phyloP scores from a whole-genome alignment of 1,140 invertebrate genomes.

The Bradysia coprophila region DNA sequence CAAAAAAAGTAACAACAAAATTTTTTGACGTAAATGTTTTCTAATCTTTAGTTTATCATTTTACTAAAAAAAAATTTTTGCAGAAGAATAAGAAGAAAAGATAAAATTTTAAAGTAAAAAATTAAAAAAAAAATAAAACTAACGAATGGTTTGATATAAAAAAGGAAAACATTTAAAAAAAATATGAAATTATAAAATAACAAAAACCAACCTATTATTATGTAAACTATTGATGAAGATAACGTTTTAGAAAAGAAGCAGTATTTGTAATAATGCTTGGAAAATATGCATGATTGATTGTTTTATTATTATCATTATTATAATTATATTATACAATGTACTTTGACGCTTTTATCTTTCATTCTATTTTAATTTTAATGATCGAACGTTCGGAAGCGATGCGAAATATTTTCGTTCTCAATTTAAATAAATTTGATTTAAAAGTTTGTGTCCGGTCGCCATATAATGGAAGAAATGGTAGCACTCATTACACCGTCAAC shows the following conservation, averaged over 20 bases:
- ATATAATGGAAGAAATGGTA: too few species aligned
- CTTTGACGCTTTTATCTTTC: constrained; percentile 2
- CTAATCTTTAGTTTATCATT: too few species aligned
- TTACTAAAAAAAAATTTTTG: not conserved
- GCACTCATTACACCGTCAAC: too few species aligned
- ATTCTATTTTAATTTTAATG: constrained; percentile 1
- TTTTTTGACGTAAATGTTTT: too few species aligned
- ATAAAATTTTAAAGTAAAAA: not conserved
- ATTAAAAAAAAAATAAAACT: not conserved
- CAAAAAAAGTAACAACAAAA: too few species aligned
- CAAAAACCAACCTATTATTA: not conserved
- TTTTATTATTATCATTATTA: not conserved
- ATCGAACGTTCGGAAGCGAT: too few species aligned
- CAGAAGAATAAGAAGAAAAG: not conserved
- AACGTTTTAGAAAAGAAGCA: not conserved
- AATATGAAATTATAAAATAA: not conserved
- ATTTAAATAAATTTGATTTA: too few species aligned
- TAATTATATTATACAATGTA: constrained; percentile 1
- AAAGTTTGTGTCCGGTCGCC: too few species aligned
- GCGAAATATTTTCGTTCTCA: too few species aligned
- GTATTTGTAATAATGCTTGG: not conserved
- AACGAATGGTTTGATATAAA: not conserved
- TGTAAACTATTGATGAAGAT: not conserved
- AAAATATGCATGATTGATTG: not conserved
- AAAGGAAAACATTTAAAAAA: not conserved